Evolutionary conservation across 2,888 invertebrate genomes (phyloP).

Genomic region (Aricia artaxerxes): DNA sequence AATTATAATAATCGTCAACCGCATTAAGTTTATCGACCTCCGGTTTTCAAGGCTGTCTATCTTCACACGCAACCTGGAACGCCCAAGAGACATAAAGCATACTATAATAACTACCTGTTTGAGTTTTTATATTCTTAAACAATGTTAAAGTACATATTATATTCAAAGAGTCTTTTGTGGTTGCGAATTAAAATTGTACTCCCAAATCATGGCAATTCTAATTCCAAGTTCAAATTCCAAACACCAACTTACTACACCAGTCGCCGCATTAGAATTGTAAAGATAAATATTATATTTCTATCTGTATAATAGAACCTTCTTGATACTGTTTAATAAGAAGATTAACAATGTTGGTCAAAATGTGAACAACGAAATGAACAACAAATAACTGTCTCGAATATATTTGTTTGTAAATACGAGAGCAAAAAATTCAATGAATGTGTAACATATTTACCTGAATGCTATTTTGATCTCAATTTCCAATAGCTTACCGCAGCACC

Average conservation of each 20-base stretch:
- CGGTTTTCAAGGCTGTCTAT: constrained; percentile 44
- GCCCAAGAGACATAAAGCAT: constrained; percentile 9
- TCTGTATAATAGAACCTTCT: neutral
- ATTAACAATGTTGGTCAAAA: neutral
- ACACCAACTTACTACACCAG: no score
- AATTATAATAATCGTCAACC: constrained; percentile 46
- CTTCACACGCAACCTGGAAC: constrained; percentile 27
- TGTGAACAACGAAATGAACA: neutral
- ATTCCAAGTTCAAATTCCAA: neutral
- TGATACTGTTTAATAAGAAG: neutral
- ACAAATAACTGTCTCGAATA: neutral
- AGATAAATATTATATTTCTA: neutral
- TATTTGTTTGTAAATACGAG: constrained; percentile 39
- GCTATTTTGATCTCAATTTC: constrained; percentile 42
- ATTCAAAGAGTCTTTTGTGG: neutral
- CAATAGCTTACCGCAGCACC: constrained; percentile 22
- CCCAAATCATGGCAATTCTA: neutral
- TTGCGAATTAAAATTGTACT: neutral
- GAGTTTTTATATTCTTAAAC: constrained; percentile 3
- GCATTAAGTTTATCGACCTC: constrained; percentile 54
- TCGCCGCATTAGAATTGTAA: no score
- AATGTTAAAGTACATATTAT: neutral
- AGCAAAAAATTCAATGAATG: constrained; percentile 20
- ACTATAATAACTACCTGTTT: constrained; percentile 7
- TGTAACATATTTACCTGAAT: constrained; percentile 60